Evolutionary conservation across 2,113 vertebrate genomes (phyloP), one percentile per base, ranked within the genome.

Genomic region (Mesitornis unicolor): DNA sequence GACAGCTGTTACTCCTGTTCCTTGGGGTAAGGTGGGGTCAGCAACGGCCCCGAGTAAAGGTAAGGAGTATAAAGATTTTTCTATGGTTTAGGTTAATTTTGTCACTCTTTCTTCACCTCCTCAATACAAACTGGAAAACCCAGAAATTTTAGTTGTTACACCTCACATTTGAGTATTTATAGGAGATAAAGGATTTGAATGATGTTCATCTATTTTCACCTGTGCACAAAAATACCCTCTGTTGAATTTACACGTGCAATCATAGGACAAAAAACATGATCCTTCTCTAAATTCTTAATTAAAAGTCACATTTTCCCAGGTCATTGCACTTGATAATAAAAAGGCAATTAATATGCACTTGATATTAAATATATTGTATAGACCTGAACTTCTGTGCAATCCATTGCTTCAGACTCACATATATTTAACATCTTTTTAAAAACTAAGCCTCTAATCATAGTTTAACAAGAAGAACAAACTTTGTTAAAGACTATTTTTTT

Each of bases 291-390:
- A 79, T 80, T 90, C 40, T 81, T 40, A 90, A 68, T 64, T 93
- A 88, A 92, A 94, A 96, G 83, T 96, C 85, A 97, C 91, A 94
- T 94, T 97, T 93, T 94, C 60, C 86, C 93, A 94, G 80, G 90
- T 90, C 96, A 97, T 97, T 98, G 95, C 94, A 97, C 97, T 97
- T 95, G 69, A 69, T 54, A 96, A 94, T 88, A 94, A 94, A 96
- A 97, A 97, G 87, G 87, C 73, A 96, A 90, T 88, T 96, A 68
- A 91, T 94, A 88, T 50, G 38, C 22, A 94, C 85, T 90, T 79
- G 54, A 79, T 81, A 90, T 90, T 94, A 96, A 96, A 92, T 76
- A 95, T 69, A 75, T 67, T 50, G n/a, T 91, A 95, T 76, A 90
- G 81, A 96, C 54, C 73, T 77, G 90, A 95, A 94, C 47, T 81